Evolutionary conservation across 53 echinoderm and acorn worm species (phyloP), one percentile per base, ranked within the genome.

Genomic region (Henricia sp.): DNA sequence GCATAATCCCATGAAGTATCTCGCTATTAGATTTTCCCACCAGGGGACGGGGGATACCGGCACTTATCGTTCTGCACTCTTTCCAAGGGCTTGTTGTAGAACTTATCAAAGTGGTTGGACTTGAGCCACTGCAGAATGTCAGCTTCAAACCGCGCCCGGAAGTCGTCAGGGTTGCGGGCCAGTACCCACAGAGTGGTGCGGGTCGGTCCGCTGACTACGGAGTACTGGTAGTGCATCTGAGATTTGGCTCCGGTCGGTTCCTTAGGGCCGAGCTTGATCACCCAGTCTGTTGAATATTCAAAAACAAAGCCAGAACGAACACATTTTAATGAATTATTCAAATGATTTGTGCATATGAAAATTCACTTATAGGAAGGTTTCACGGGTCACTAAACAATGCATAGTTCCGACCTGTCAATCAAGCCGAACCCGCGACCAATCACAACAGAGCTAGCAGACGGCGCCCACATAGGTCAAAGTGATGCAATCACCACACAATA

Each of bases 221-320:
- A 74, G 69, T 93, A 93, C 69, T 90, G 87, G 87, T 93, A 93
- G 69, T 83, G 52, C 16, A 70, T 55, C 5, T 37, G 23, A 40
- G 57, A 25, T 2, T 55, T 57, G 4, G 13, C 33, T 33, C 37
- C n/a, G 3, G 51, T 75, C 2, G 75, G 14, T 6, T 90, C 87
- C 27, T 63, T 69, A 1, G 90, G 93, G 24, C 90, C 93, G 33
- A 93, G 90, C 35, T 59, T 52, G 19, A 93, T 43, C 25, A 93
- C 73, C 93, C 93, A 93, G 65, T 93, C 93, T 93, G 83, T 6
- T n/a, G n/a, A n/a, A n/a, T n/a, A n/a, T n/a, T n/a, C n/a, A n/a
- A n/a, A n/a, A n/a, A n/a, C n/a, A n/a, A n/a, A n/a, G n/a, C n/a
- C n/a, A n/a, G n/a, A n/a, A n/a, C n/a, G n/a, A n/a, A n/a, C n/a